Percentiles rank a stretch among this genome's conserved stretches.
Conservation (phyloP, 2,113 vertebrate species). For the Bos taurus region DNA sequence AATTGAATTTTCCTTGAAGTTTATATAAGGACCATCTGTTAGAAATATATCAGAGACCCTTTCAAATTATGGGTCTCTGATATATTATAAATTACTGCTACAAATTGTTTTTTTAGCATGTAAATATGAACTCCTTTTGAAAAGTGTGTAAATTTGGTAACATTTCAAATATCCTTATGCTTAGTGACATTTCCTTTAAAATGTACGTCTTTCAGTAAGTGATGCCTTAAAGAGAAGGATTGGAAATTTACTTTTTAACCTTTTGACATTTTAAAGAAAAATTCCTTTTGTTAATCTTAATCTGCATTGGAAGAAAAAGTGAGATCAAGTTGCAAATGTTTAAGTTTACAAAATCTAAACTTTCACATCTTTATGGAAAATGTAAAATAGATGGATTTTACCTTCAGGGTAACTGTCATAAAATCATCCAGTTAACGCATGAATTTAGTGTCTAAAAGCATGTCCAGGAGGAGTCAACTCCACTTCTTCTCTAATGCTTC, state of each 20-base stretch:
- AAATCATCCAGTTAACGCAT: not conserved
- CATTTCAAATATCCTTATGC: not conserved
- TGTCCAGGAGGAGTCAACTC: not conserved
- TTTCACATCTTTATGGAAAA: not conserved
- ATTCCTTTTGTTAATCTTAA: not conserved
- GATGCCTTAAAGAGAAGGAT: not conserved
- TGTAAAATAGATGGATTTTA: not conserved
- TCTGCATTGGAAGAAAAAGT: not conserved
- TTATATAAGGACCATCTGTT: not conserved
- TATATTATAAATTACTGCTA: not conserved
- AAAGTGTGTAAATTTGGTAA: not conserved
- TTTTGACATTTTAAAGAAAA: not conserved
- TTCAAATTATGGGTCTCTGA: not conserved
- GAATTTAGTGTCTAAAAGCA: not conserved
- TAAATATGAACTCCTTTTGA: not conserved
- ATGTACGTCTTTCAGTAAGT: not conserved
- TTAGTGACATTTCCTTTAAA: slow-evolving; percentile 2
- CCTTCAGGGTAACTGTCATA: not conserved
- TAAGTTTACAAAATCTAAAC: not conserved
- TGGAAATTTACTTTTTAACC: not conserved
- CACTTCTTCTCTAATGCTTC: not conserved
- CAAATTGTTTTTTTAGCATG: slow-evolving; percentile 20
- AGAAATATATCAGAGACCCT: not conserved
- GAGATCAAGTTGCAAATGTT: not conserved
- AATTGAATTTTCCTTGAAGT: not conserved